phyloP scores from a whole-genome alignment of 2,113 vertebrate species.

The Paratilapia polleni region DNA sequence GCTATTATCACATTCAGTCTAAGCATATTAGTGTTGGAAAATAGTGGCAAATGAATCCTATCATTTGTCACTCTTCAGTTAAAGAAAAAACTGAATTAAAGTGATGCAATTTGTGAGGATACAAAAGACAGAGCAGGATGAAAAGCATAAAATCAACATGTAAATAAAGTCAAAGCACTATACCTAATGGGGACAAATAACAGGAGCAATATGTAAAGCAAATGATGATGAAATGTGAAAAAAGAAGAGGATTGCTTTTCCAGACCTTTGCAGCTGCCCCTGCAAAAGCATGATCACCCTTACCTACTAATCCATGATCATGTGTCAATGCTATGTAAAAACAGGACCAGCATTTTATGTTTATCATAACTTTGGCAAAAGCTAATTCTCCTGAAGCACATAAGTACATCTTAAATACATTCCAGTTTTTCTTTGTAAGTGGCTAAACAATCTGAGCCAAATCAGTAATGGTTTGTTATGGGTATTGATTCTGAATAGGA shows the following conservation, averaged over 20 bases:
- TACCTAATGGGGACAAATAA: neutral
- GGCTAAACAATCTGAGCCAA: neutral
- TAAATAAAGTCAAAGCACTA: too few species aligned
- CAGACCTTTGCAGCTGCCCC: neutral
- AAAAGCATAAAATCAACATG: too few species aligned
- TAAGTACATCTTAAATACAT: neutral
- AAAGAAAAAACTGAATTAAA: fast-evolving
- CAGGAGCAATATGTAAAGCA: neutral
- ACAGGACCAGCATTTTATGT: neutral
- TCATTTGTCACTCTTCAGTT: neutral
- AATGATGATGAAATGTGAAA: neutral
- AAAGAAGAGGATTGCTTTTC: too few species aligned
- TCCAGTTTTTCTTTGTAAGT: neutral
- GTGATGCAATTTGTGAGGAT: neutral
- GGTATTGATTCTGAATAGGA: neutral
- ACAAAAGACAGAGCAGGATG: neutral
- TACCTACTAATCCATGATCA: neutral
- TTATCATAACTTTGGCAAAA: neutral
- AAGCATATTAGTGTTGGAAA: neutral
- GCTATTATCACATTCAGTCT: neutral
- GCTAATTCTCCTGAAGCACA: neutral
- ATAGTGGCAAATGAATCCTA: neutral
- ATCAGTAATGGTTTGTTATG: neutral
- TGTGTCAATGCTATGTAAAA: neutral
- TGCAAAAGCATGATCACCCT: neutral